Evolutionary conservation across 2,797 vertebrate genomes (phyloP), one percentile per base, ranked within the genome.

Genomic region (Knipowitschia caucasica): DNA sequence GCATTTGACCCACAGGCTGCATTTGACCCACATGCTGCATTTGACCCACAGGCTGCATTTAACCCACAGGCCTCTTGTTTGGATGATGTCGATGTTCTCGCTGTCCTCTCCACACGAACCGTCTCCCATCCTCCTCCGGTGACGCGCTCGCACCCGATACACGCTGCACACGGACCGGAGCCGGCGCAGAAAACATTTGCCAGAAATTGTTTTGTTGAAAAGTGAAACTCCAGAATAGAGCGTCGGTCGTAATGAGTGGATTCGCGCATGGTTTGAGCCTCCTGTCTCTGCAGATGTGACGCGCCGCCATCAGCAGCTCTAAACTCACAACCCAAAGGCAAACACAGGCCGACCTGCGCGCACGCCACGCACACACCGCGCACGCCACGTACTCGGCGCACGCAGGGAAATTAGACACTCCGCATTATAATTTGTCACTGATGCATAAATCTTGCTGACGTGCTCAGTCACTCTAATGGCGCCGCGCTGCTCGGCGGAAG

Each of bases 401-500:
- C 36, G 21, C 17, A 71, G 79, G 83, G 82, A 85, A 86, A 87
- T 86, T 87, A 87, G 84, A 80, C 74, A 77, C 85, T 83, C 72
- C 91, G 89, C 93, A 93, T 94, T 94, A 94, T 92, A 94, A 96
- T 97, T 95, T 97, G 94, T 96, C 94, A 96, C 92, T 91, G 94
- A 93, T 94, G 94, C 95, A 99, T 98, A 97, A 98, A 99, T 99
- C 96, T 97, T 94, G 93, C 95, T 98, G 96, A 98, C 95, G 93
- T 94, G 92, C 94, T 93, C 93, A 93, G 91, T 95, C 94, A 94
- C 91, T 92, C 93, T 97, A 98, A 98, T 98, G 95, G 94, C 86
- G 88, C 79, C 88, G 89, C 90, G 93, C 94, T 94, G 93, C 82
- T 83, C 60, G 65, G 77, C 92, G 92, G 91, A 96, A 94, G 94